Conservation (phyloP, 53 echinoderm and acorn worm genomes). For the Temnopleurus reevesii region DNA sequence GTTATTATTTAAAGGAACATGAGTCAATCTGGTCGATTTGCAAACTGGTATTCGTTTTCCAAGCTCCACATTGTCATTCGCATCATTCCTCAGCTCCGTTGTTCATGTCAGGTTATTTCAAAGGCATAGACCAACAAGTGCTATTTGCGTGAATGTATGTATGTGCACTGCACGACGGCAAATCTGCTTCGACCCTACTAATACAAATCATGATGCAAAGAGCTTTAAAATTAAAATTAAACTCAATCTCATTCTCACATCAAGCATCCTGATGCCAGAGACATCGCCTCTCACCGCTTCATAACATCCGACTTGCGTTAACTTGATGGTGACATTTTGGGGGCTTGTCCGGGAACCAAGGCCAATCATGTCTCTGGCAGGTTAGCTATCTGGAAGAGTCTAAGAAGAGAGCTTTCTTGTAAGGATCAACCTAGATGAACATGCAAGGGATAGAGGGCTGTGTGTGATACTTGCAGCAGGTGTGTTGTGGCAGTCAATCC, state of each 20-base stretch:
- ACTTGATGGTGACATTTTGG: neutral
- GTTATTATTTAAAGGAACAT: conserved; percentile 9
- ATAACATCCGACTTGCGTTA: neutral
- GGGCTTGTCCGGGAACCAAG: neutral
- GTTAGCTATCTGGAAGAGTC: conserved; percentile 11
- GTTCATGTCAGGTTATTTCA: neutral
- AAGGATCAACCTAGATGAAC: neutral
- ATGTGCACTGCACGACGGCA: conserved; percentile 23
- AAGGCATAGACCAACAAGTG: neutral
- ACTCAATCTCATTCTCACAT: conserved; percentile 45
- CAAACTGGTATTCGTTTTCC: conserved; percentile 8
- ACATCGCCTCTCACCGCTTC: neutral
- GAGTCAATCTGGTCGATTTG: conserved; percentile 19
- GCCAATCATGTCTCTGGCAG: too few relatives aligned
- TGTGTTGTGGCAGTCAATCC: neutral
- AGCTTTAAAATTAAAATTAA: conserved; percentile 19
- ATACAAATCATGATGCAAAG: conserved; percentile 44
- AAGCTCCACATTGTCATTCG: neutral
- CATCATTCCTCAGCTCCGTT: neutral
- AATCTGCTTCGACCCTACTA: neutral
- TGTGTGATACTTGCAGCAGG: neutral
- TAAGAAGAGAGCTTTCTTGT: conserved; percentile 4
- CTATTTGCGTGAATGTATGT: neutral
- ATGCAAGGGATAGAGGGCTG: conserved; percentile 35
- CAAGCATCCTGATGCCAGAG: conserved; percentile 25